A percentile compares a stretch with the other conserved stretches of the same genome.
phyloP scores from a whole-genome alignment of 2,797 vertebrate genomes.

The Sebastes oblongus region DNA sequence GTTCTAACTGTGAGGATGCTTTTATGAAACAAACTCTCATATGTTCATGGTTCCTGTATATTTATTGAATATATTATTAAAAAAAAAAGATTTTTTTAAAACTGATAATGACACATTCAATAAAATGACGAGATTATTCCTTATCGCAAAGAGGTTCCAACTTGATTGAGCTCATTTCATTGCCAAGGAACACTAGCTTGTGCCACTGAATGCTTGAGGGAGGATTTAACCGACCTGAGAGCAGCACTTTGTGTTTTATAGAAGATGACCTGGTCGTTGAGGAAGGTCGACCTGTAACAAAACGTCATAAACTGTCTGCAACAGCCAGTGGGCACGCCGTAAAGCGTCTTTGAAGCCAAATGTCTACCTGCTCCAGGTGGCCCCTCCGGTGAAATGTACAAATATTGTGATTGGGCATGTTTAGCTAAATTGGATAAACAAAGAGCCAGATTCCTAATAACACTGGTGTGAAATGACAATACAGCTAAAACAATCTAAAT shows the following conservation, averaged over 20 bases:
- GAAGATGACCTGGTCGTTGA: neutral
- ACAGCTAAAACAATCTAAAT: conserved; percentile 7
- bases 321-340: neutral
- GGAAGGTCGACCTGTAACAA: neutral
- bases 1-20: conserved; percentile 41
- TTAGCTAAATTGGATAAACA: neutral
- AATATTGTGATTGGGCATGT: neutral
- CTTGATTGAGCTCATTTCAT: conserved; percentile 22
- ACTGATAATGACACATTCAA: conserved; percentile 61
- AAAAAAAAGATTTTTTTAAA: conserved; percentile 47
- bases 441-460: neutral
- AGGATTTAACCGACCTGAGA: conserved; percentile 4
- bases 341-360: conserved; percentile 8
- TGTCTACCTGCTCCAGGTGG: neutral
- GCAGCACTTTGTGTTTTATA: neutral
- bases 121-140: conserved; percentile 58
- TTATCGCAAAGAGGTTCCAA: conserved; percentile 6
- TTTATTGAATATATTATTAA: conserved; percentile 79
- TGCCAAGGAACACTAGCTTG: conserved; percentile 59
- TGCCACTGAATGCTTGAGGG: conserved; percentile 34
- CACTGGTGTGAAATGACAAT: neutral
- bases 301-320: conserved; percentile 3
- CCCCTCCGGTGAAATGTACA: neutral
- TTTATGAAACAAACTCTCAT: conserved; percentile 51
- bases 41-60: conserved; percentile 66